These are phyloP conservation scores for Syrrhaptes paradoxus DNA, from an alignment of 2,113 vertebrate species.

Conservation along the genomic window DNA sequence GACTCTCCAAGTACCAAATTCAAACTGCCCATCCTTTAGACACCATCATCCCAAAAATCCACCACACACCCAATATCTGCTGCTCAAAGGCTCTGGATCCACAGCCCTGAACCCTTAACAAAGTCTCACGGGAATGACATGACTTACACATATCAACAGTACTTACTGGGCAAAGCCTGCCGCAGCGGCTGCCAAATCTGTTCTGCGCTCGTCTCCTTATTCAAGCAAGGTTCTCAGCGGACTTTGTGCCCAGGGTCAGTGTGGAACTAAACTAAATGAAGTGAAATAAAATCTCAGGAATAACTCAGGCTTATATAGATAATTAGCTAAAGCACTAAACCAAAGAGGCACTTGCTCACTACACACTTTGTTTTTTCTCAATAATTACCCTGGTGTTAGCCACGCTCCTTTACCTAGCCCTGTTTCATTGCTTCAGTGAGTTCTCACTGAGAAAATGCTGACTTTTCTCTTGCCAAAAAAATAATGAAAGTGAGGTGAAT, in stretches of 20 bases:
- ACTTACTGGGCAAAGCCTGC: background rate
- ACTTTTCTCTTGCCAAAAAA: background rate
- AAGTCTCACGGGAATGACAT: background rate
- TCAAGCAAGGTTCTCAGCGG: background rate
- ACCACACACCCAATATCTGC: background rate
- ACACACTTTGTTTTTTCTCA: background rate
- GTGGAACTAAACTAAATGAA: background rate
- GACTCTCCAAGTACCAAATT: background rate
- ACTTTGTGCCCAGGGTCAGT: background rate
- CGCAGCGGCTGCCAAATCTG: background rate
- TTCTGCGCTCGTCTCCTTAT: background rate
- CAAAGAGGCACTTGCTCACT: background rate
- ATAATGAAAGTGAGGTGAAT: background rate
- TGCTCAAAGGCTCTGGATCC: background rate
- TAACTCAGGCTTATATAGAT: background rate
- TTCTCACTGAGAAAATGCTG: background rate
- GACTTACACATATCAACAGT: background rate
- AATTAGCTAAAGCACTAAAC: background rate
- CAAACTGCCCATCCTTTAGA: background rate
- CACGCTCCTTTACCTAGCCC: background rate
- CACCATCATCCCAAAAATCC: background rate
- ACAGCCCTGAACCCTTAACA: background rate
- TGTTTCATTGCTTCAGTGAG: background rate
- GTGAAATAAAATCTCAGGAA: background rate
- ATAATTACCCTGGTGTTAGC: background rate